Base-by-base conservation (phyloP, 1,140 invertebrate genomes). In the Semibalanus balanoides region DNA sequence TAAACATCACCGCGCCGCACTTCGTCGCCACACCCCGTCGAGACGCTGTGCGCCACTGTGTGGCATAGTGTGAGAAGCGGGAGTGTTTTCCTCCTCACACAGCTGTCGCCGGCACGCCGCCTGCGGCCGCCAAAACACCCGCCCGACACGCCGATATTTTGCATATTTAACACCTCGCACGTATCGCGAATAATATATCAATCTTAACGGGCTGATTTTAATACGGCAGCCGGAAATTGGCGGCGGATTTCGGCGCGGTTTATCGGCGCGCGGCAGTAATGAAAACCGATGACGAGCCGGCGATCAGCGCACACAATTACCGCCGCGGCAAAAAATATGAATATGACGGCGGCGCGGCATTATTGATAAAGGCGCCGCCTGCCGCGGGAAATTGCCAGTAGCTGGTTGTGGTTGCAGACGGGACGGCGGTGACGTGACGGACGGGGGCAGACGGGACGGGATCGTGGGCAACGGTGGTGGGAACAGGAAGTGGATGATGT, bases 181-280 rank as follows among this genome's bases (percentile, higher is more conserved):
- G 11, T 72, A 30, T 28, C 28, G 5, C 70, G 70, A 72, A 28
- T 72, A 30, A 72, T 72, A 72, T 72, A 72, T 72, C 70, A 72
- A 72, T 72, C 70, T 72, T 72, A 72, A 72, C 29, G 70, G 70
- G 70, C 70, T 72, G 70, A 72, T 72, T 72, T 72, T 72, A 72
- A 72, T 72, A 72, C 70, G 70, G 19, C 22, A 3, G 28, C 3
- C 70, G 70, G 70, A 72, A 72, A 72, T 72, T 72, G 70, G 70
- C 70, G 70, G 14, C 51, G 51, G 51, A 64, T 64, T 64, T 64
- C 1, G 14, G 51, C 51, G 51, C 22, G 51, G 51, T 64, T 64
- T 64, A 64, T 64, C 51, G 51, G 51, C 14, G 14, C 51, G 51
- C 51, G 11, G 11, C 51, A 14, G 51, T 64, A 64, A 64, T 64